Evolutionary conservation across 2,113 vertebrate species (phyloP).

Genomic region (human (Homo sapiens)): DNA sequence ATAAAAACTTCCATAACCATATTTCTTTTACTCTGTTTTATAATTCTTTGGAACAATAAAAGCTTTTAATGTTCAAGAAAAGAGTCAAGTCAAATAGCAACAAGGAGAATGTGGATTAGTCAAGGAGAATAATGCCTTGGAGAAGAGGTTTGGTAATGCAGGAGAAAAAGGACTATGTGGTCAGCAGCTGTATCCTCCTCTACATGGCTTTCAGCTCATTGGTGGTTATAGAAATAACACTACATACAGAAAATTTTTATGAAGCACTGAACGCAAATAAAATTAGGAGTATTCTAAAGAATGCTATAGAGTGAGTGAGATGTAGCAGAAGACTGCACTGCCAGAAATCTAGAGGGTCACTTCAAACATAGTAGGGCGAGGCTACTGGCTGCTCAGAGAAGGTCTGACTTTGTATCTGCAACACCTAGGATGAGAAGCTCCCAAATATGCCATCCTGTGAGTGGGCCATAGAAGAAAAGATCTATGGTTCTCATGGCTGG

Average conservation of each 20-base stretch:
- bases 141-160: neutral
- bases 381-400: neutral
- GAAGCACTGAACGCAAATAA: neutral
- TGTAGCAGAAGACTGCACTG: neutral
- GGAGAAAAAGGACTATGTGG: too few species aligned
- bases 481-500: fast-evolving
- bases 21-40: neutral
- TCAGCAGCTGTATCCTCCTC: neutral
- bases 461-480: neutral
- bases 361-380: neutral
- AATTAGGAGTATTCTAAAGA: neutral
- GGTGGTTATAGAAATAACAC: neutral
- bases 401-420: neutral
- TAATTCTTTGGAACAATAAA: conserved; percentile 14
- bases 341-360: neutral
- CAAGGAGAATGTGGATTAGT: neutral
- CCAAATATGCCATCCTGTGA: neutral
- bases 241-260: neutral
- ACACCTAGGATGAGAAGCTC: neutral
- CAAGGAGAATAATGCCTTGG: neutral
- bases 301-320: neutral
- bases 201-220: neutral
- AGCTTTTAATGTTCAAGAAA: neutral
- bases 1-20: neutral
- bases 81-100: neutral